These are phyloP conservation scores for Diplodus sargus DNA, from an alignment of 2,797 vertebrate species.

Conservation along the genomic window DNA sequence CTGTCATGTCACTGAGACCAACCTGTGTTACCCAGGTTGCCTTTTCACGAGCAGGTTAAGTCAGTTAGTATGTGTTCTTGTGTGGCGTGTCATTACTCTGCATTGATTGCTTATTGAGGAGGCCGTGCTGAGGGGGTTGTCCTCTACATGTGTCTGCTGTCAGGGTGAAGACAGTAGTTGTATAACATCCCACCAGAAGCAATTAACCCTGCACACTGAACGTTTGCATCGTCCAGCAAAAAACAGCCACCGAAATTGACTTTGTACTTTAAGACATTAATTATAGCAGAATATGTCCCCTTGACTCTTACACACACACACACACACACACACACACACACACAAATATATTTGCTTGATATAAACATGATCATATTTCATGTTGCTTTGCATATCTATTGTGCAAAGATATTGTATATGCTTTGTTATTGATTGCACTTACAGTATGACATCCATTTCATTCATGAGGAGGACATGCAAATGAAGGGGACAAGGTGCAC, in stretches of 20 bases:
- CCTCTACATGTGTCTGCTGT: slow-evolving; percentile 24
- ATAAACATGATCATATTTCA: slow-evolving; percentile 6
- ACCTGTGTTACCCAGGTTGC: slow-evolving; percentile 31
- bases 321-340: not conserved
- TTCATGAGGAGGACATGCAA: slow-evolving; percentile 36
- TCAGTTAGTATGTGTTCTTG: slow-evolving; percentile 57
- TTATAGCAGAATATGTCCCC: slow-evolving; percentile 8
- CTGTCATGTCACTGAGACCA: slow-evolving; percentile 32
- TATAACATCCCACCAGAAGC: slow-evolving; percentile 40
- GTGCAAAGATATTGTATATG: slow-evolving; percentile 8
- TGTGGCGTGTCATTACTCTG: slow-evolving; percentile 47
- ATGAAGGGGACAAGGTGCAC: slow-evolving; percentile 24
- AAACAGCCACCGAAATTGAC: slow-evolving; percentile 17
- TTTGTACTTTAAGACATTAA: not conserved
- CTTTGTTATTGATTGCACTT: slow-evolving; percentile 8
- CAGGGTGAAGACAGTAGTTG: slow-evolving; percentile 30
- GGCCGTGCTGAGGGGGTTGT: slow-evolving; percentile 33
- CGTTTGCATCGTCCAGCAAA: slow-evolving; percentile 13
- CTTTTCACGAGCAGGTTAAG: slow-evolving; percentile 55
- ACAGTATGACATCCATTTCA: slow-evolving; percentile 17
- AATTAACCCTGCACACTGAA: slow-evolving; percentile 34
- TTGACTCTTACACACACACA: not conserved
- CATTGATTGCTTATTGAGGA: slow-evolving; percentile 50
- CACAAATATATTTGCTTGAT: not conserved
- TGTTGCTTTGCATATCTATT: not conserved